Evolutionary conservation across 35 echinoderm and acorn worm genomes (phyloP), one percentile per base, ranked within the genome.

Genomic region (Acanthaster planci): DNA sequence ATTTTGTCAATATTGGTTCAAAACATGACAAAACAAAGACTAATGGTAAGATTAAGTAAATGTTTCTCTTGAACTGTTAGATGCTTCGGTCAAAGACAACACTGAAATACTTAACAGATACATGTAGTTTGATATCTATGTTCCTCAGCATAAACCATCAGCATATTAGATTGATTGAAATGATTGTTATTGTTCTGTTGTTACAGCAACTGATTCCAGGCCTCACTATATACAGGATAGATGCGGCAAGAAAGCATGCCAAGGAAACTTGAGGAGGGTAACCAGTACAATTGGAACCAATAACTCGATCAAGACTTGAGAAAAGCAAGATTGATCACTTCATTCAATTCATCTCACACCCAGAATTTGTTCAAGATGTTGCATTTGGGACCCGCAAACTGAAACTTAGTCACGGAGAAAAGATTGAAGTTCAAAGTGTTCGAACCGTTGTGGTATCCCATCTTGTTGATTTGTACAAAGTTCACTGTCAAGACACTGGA

Each of bases 281-380:
- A 78, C 76, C 76, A 10, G 76, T 78, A 32, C 4, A 78, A 21
- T 78, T 78, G 76, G 76, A 78, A 21, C 76, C 76, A 78, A 78
- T 78, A 78, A 78, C 76, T 7, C 21, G 76, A 78, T 78, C 76
- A 78, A 37, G 76, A 78, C 76, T 78, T 7, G 4, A 78, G 29
- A 78, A 78, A 30, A 78, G 7, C 76, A 78, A 78, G 76, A 30
- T 78, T 78, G 76, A 78, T 78, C 76, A 78, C 76, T 78, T 78
- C 76, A 78, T 78, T 38, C 76, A 78, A 78, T 78, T 78, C 76
- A 78, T 78, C 76, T 78, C 76, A 78, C 76, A 30, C 76, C 76
- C 76, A 37, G 76, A 78, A 30, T 78, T 78, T 78, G 76, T 78
- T 78, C 34, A 78, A 78, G 76, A 78, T 21, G 76, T 78, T 78